These are phyloP conservation scores for Pristionchus exspectatus DNA, from an alignment of 2,888 invertebrate genomes.

Conservation along the genomic window DNA sequence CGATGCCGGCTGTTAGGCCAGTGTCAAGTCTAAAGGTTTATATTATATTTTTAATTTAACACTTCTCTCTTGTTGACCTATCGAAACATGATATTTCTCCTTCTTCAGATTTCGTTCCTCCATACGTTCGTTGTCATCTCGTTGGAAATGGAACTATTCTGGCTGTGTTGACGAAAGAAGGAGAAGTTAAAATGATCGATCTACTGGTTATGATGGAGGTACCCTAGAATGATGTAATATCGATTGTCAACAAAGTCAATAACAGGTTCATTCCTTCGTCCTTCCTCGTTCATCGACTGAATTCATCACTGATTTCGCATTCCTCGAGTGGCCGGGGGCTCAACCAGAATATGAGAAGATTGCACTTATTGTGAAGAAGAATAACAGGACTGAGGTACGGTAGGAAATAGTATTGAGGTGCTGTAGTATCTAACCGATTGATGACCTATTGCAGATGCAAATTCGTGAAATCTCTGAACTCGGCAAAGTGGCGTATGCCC, in stretches of 20 bases:
- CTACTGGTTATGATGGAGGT: background rate
- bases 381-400: background rate
- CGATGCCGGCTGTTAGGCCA: too few species aligned
- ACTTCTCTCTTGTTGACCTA: too few species aligned
- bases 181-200: background rate
- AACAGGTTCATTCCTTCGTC: background rate
- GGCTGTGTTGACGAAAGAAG: background rate
- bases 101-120: background rate
- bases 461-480: background rate
- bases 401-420: background rate
- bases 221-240: background rate
- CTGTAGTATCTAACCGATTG: background rate
- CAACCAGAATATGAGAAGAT: background rate
- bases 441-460: background rate
- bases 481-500: background rate
- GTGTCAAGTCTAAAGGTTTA: too few species aligned
- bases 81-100: too few species aligned
- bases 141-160: background rate
- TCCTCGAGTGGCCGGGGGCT: slow-evolving; percentile 26
- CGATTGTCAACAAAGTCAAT: background rate
- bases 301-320: slow-evolving; percentile 11
- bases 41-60: too few species aligned
- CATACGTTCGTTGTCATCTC: background rate
- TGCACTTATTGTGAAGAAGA: slow-evolving; percentile 20
- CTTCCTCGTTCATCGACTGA: slow-evolving; percentile 11